phyloP scores from a whole-genome alignment of 2,797 vertebrate genomes.

The Silurus lanzhouensis region DNA sequence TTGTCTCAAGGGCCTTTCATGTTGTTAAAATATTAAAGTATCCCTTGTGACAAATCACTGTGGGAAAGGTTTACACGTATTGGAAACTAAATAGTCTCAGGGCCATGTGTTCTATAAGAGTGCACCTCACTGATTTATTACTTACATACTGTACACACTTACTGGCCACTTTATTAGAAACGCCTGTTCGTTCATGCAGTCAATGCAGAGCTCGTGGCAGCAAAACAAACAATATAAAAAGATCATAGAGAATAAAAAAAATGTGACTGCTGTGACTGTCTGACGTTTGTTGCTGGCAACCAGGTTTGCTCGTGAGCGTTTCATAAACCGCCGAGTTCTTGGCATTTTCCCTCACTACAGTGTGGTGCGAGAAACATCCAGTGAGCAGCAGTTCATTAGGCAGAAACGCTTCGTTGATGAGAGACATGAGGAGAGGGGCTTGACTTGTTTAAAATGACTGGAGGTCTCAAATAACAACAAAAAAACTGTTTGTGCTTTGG shows the following conservation, averaged over 20 bases:
- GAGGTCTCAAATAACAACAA: background rate
- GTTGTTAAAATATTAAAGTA: background rate
- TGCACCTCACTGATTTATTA: background rate
- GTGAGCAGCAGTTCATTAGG: background rate
- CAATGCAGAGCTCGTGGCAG: too few species aligned
- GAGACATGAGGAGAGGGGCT: background rate
- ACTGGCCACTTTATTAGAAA: background rate
- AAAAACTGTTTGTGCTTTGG: background rate
- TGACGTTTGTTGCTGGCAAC: background rate
- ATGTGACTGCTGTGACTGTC: background rate
- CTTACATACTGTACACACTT: background rate
- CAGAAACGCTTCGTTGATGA: slow-evolving; percentile 1
- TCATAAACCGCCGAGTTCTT: background rate
- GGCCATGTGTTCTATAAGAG: background rate
- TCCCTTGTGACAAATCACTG: background rate
- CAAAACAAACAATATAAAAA: background rate
- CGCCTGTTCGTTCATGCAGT: background rate
- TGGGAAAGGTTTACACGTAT: background rate
- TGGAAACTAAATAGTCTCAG: background rate
- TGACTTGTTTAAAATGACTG: background rate
- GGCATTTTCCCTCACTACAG: slow-evolving; percentile 8
- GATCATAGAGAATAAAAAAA: background rate
- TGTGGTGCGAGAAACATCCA: background rate
- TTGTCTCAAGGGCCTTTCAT: background rate
- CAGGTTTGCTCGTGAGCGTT: background rate